Evolutionary conservation across 2,797 vertebrate species (phyloP), one percentile per base, ranked within the genome.

Genomic region (Sebastes umbrosus): DNA sequence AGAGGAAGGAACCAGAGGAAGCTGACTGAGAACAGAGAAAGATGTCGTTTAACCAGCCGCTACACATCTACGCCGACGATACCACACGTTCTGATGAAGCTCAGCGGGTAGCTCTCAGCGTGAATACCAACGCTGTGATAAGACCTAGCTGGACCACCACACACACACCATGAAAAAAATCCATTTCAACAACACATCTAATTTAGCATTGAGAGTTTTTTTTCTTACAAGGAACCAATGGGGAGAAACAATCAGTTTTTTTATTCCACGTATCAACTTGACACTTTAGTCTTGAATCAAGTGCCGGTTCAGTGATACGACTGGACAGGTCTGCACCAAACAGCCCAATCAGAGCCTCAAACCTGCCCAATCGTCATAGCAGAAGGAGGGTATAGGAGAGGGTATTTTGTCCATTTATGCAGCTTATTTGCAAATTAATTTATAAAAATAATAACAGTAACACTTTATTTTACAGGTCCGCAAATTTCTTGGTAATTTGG

Each of bases 61-160:
- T 60, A 63, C 65, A 77, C 36, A 11, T 71, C 75, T 24, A 85
- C 67, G 1, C 73, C 13, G 34, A 73, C 34, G 24, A 34, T 39
- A 50, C 60, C 72, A 90, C 91, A 90, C 88, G 64, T 89, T 90
- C 73, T 91, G 90, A 93, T 88, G 84, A 90, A 75, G 29, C 88
- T 78, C 90, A 86, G 90, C 81, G 2, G 80, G 91, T 46, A 34
- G 80, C 88, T 82, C 87, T 70, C 88, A 79, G 86, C 24, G n/a
- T 83, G 92, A 83, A 79, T 77, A 77, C 79, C 66, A 77, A 22
- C 5, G 20, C 77, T 78, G 62, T 80, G 75, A 82, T 80, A 71
- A 84, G 54, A 71, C 71, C 54, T 46, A 13, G 69, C 43, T 31
- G 62, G 66, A 81, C 75, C 74, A 77, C 52, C 25, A 64, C 73